phyloP scores from a whole-genome alignment of 2,797 vertebrate genomes.

The Podarcis lilfordi region DNA sequence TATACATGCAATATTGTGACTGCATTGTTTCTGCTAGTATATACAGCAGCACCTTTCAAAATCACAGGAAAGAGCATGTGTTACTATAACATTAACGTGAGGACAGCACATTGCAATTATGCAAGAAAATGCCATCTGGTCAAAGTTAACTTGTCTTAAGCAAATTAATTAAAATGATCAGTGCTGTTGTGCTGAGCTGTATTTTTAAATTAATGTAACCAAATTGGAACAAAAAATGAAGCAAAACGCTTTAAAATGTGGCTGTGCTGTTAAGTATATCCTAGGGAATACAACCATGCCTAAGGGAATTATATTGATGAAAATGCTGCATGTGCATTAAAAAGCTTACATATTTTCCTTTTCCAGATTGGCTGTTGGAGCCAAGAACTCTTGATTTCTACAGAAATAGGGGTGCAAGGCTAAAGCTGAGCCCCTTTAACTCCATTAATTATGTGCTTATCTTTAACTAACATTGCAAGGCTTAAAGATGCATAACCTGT shows the following conservation, averaged over 20 bases:
- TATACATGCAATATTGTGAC: background rate
- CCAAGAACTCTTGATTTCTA: conserved; percentile 8
- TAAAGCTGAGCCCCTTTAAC: background rate
- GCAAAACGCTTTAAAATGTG: background rate
- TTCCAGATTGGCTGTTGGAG: conserved; percentile 13
- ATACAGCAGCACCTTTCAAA: background rate
- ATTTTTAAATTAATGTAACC: conserved; percentile 10
- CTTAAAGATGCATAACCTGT: background rate
- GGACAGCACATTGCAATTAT: conserved; percentile 63
- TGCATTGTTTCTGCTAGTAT: conserved; percentile 2
- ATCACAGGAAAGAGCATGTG: conserved; percentile 19
- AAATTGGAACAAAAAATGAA: conserved; percentile 1
- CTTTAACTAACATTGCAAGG: background rate
- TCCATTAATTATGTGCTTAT: background rate
- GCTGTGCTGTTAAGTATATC: background rate
- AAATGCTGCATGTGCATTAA: conserved; percentile 1
- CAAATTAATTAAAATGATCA: conserved; percentile 48
- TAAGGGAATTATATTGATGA: background rate
- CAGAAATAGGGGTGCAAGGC: background rate
- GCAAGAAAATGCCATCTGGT: conserved; percentile 65
- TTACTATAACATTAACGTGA: conserved; percentile 55
- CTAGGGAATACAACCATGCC: background rate
- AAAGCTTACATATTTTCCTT: accelerated
- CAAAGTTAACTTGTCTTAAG: conserved; percentile 41
- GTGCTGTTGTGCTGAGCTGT: conserved; percentile 35